Base-by-base conservation (phyloP, 2,113 vertebrate species). In the Aphyosemion australe region DNA sequence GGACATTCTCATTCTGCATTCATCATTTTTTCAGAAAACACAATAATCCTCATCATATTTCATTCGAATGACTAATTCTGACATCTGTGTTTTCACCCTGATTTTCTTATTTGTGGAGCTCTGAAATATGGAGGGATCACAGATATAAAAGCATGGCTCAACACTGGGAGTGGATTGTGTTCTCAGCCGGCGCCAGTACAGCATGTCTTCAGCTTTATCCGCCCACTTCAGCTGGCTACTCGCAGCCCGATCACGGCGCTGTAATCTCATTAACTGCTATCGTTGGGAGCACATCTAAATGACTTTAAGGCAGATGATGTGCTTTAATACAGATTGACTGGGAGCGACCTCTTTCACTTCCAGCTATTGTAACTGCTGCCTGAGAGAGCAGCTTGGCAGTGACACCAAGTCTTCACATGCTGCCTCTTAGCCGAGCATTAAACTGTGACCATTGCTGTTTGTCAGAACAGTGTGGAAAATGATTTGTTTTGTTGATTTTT, bases 181-280 rank as follows among this genome's bases (percentile, higher is more conserved):
- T 62, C 43, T 59, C 61, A 51, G 72, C 66, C 26, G 26, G 26
- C 26, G 54, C 47, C 62, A 53, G 50, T 52, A 42, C 77, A 62
- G 31, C 46, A 15, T 53, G 64, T 80, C 74, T 77, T 52, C 55
- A 55, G 62, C 61, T 77, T 71, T 46, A 69, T 60, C 72, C 37
- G 46, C 65, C 70, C 57, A 69, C 68, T 56, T 69, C 69, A 71
- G 57, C 73, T 67, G 68, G 72, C 69, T 62, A 37, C 72, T 78
- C 56, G 26, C 61, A 65, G 73, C 82, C 61, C 42, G 16, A 67
- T 86, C 55, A 4, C 71, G 53, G 56, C 50, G 67, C 72, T 82
- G 77, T 84, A 81, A 87, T 80, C 84, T 85, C 73, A 79, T 90
- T 86, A 86, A 83, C 72, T 37, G 62, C 76, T 83, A 87, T 86